These are phyloP conservation scores for Thymallus thymallus DNA, from an alignment of 2,113 vertebrate species.

Conservation along the genomic window DNA sequence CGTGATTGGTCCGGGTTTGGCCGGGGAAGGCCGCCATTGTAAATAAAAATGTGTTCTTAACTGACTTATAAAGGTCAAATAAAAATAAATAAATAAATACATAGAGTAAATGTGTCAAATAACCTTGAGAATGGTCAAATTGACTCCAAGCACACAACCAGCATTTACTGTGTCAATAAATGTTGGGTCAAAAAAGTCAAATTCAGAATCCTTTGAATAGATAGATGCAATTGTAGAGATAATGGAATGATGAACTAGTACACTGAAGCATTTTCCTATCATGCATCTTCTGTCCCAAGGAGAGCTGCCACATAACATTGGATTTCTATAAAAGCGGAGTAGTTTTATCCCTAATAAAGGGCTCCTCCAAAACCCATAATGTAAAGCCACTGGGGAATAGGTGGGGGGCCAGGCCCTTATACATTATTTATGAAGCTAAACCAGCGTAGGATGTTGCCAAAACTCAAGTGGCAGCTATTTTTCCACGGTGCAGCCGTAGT, in stretches of 20 bases:
- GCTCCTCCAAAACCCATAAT: slow-evolving; percentile 45
- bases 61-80: no score
- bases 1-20: no score
- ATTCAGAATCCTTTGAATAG: slow-evolving; percentile 3
- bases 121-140: no score
- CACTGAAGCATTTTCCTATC: slow-evolving; percentile 1
- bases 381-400: slow-evolving; percentile 53
- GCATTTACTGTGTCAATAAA: neutral
- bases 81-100: no score
- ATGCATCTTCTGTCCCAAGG: slow-evolving; percentile 16
- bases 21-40: no score
- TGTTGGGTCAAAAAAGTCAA: slow-evolving; percentile 8
- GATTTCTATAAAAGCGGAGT: slow-evolving; percentile 12
- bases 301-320: slow-evolving; percentile 1
- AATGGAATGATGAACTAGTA: slow-evolving; percentile 36
- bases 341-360: slow-evolving; percentile 48
- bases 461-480: slow-evolving; percentile 64
- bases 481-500: slow-evolving; percentile 48
- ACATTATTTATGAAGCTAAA: slow-evolving; percentile 63
- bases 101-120: no score
- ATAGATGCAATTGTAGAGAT: slow-evolving; percentile 20
- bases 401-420: slow-evolving; percentile 37
- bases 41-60: no score
- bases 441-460: slow-evolving; percentile 45
- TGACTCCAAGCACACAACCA: no score